Base-by-base conservation (phyloP, 2,888 invertebrate species). In the Leptinotarsa peninsularis region DNA sequence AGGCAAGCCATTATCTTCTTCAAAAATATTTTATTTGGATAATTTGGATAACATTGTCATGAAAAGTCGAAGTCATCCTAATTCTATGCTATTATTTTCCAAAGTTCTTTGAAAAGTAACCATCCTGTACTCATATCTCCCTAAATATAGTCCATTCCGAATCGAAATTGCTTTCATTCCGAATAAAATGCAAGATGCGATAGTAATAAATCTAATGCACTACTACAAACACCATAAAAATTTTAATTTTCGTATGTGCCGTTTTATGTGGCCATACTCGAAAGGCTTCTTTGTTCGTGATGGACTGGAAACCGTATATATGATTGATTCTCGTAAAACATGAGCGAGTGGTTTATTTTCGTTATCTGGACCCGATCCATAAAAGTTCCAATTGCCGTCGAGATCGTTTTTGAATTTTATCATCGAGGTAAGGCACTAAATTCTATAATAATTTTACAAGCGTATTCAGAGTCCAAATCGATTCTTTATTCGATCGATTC, bases 341-440 rank as follows among this genome's bases (percentile, higher is more conserved):
- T 17, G 58, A 70, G 70, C 21, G 54, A 70, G 17, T 49, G 49
- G 18, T 70, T 70, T 58, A 70, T 58, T 70, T 73, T 76, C 66
- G 76, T 72, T 76, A 76, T 76, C 77, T 75, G 76, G 74, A 79
- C 73, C 76, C 27, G 78, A 76, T 80, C 79, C 81, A 78, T 84
- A 84, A 83, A 83, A 81, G 74, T 76, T 72, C 76, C 78, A 82
- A 83, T 81, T 81, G 81, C 80, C 82, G 82, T 82, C 82, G 81
- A 82, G 81, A 81, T 81, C 81, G 70, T 82, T 82, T 81, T 81
- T 80, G 79, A 82, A 76, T 78, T 75, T 76, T 78, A 77, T 80
- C 80, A 78, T 78, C 76, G 75, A 76, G 77, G 79, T 70, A 23
- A 60, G 70, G 70, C 75, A 80, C 72, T 81, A 81, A 82, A 81